Evolutionary conservation across 2,113 vertebrate species (phyloP), one percentile per base, ranked within the genome.

Genomic region (Rhinoderma darwinii): DNA sequence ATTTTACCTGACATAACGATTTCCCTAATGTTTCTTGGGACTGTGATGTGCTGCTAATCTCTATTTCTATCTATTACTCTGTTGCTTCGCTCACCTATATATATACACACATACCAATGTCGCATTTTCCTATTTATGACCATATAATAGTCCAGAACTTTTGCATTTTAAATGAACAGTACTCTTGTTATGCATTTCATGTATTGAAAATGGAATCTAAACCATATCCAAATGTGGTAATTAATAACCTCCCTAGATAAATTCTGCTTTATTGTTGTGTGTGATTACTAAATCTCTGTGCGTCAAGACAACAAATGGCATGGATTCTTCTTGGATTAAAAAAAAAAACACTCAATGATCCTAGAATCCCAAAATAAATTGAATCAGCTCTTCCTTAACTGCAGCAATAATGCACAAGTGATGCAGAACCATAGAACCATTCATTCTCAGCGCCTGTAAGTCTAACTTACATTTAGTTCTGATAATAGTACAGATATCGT

Each of bases 161-260:
- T 20, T 37, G 1, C 18, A 9, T 35, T 72, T 72, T 63, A 63
- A 89, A 59, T 83, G 85, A 90, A 82, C 88, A 84, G 80, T 61
- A 47, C 82, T 82, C 89, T 90, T 91, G 77, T 91, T 88, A 90
- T 82, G 56, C 87, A 22, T 88, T 47, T 66, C 89, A 90, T 91
- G 89, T 91, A 89, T 92, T 93, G 90, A 92, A 91, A 86, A 88
- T 91, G 88, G 89, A 91, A 89, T 80, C 81, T 93, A 90, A 94
- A 92, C 82, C 76, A 85, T 90, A 91, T 93, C 92, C 93, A 95
- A 93, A 86, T 93, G 91, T 90, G 88, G 92, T 94, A 94, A 94
- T 94, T 94, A 94, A 95, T 90, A 92, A 82, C 82, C 90, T 93
- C 93, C 91, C 92, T 86, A 93, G 93, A 94, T 90, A 92, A 94